Conservation (phyloP, 1,140 invertebrate genomes). For the Hyposmocoma kahamanoa region DNA sequence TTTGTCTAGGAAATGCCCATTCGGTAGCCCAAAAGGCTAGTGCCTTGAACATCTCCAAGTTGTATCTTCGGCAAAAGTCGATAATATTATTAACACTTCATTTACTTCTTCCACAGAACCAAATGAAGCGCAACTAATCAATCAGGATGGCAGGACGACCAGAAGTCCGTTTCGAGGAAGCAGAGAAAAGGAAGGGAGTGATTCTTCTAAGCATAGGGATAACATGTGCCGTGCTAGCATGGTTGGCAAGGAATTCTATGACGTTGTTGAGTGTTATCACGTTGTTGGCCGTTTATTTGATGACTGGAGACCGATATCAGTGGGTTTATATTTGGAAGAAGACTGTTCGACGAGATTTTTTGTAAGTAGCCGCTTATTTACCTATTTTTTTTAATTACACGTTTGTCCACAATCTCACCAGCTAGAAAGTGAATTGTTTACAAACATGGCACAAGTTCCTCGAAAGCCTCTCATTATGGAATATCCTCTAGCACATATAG, state of each 20-base stretch:
- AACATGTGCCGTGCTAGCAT: conserved; percentile 27
- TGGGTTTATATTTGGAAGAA: conserved; percentile 65
- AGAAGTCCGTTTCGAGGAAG: conserved; percentile 56
- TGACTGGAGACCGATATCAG: conserved; percentile 58
- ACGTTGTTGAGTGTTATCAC: conserved; percentile 25
- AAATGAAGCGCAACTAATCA: no score
- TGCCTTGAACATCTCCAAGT: no score
- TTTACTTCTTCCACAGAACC: background rate
- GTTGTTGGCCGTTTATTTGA: conserved; percentile 32
- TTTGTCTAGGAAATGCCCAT: no score
- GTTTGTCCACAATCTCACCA: no score
- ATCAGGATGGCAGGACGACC: conserved; percentile 22
- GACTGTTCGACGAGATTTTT: conserved; percentile 44
- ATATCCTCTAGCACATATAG: no score
- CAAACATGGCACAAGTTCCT: no score
- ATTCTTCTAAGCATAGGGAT: conserved; percentile 34
- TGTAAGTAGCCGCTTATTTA: conserved; percentile 36
- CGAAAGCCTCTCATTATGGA: no score
- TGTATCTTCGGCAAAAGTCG: no score
- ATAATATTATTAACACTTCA: no score
- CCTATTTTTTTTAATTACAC: no score
- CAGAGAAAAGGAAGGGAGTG: conserved; percentile 35
- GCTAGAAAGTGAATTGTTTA: no score
- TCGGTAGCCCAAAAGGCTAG: no score
- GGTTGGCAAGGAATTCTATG: conserved; percentile 27